Evolutionary conservation across 2,888 invertebrate species (phyloP).

Genomic region (Epiblema foenella): DNA sequence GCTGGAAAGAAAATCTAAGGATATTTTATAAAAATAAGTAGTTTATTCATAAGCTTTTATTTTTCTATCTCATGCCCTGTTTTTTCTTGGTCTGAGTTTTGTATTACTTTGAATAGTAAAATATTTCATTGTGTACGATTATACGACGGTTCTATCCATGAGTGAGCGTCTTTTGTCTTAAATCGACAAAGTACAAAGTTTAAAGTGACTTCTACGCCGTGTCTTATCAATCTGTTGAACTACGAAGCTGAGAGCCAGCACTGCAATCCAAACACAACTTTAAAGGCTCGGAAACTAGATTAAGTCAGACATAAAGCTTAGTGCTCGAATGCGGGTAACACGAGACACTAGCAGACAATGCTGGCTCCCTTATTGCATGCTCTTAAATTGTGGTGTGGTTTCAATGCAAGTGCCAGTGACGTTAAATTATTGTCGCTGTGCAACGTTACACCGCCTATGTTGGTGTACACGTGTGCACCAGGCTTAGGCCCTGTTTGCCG

Average conservation of each 20-base stretch:
- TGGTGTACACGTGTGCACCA: constrained; percentile 72
- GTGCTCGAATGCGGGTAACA: constrained; percentile 76
- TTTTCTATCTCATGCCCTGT: background rate
- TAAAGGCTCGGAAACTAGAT: constrained; percentile 47
- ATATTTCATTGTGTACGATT: too few relatives aligned
- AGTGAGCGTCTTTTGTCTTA: background rate
- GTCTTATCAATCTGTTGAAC: constrained; percentile 30
- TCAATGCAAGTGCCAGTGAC: constrained; percentile 82
- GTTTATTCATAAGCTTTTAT: background rate
- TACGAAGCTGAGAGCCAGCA: constrained; percentile 11
- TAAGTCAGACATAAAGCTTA: constrained; percentile 65
- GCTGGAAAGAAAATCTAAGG: background rate
- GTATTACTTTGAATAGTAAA: background rate
- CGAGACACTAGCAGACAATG: constrained; percentile 77
- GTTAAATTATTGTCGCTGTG: constrained; percentile 82
- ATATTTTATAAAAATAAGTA: background rate
- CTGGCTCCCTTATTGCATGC: constrained; percentile 81
- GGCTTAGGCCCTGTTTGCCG: constrained; percentile 65
- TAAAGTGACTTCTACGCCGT: constrained; percentile 26
- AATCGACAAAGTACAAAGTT: constrained; percentile 24
- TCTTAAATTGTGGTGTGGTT: constrained; percentile 83
- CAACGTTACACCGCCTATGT: constrained; percentile 74
- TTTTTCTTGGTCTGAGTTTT: too few relatives aligned
- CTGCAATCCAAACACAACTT: constrained; percentile 34
- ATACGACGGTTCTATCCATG: background rate